Evolutionary conservation across 2,113 vertebrate genomes (phyloP), one percentile per base, ranked within the genome.

Genomic region (Planiliza haematocheilus): DNA sequence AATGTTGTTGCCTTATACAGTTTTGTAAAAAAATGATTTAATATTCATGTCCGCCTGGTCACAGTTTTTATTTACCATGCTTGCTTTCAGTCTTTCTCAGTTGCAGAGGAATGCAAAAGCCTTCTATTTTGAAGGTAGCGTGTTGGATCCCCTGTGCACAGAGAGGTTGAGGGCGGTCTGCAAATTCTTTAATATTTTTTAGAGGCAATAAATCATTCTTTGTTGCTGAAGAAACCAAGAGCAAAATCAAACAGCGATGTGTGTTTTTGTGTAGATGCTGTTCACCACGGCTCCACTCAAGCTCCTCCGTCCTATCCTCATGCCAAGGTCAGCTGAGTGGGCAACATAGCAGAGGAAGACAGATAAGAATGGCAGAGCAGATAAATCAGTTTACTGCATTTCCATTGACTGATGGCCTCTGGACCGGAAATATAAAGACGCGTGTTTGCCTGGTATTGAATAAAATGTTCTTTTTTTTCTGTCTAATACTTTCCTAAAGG

Each of bases 291-390:
- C 38, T 68, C 57, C 36, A 63, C 74, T 76, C 37, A 37, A 41
- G 50, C 59, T 83, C 39, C 69, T 77, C 70, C 56, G 36, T 70
- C 75, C 73, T 86, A 57, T 87, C 78, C 82, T 86, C 68, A 74
- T 62, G 79, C 72, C 70, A 83, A 79, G 77, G 84, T 86, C 83
- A 83, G 70, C 37, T 72, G 76, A 84, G 82, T 85, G 76, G 78
- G 81, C 72, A 74, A 7, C 58, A 57, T 8, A 61, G 77, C 82
- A 86, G 61, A 70, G 66, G 73, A 82, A 83, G 65, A 55, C 64
- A 53, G 79, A 82, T 70, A 86, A 81, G 78, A 75, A 64, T 21
- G 67, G 42, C 6, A 18, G 49, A 70, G 43, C 0, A 8, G 79
- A 77, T 82, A 57, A 82, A 78, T 68, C 56, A 50, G 42, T 42